Conservation (phyloP, 2,797 vertebrate genomes). For the Emys orbicularis region DNA sequence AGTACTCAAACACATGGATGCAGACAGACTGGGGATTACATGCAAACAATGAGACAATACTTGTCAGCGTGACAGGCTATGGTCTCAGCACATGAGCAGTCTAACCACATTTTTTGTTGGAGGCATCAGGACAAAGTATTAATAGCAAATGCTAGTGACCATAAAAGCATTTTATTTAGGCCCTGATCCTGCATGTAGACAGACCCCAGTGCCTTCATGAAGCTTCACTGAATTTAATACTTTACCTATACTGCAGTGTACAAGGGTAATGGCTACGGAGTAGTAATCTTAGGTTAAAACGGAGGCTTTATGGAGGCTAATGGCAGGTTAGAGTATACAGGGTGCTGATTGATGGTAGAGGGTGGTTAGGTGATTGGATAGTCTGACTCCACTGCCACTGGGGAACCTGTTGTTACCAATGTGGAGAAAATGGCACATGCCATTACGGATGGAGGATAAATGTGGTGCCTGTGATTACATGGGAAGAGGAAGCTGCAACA, state of each 20-base stretch:
- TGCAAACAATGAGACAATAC: neutral
- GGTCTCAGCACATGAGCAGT: neutral
- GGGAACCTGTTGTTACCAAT: neutral
- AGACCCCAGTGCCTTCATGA: accelerated
- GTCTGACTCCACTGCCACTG: slow-evolving; percentile 15
- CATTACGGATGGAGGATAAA: slow-evolving; percentile 19
- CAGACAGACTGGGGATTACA: neutral
- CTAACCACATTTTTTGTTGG: neutral
- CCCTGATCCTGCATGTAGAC: neutral
- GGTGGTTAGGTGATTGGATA: neutral
- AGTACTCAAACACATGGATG: neutral
- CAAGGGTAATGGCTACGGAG: accelerated
- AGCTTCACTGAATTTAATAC: neutral
- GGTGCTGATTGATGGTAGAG: neutral
- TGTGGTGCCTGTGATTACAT: neutral
- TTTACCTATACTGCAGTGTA: neutral
- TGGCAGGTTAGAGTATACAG: neutral
- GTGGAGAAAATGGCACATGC: neutral
- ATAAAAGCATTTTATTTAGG: neutral
- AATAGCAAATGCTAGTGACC: neutral
- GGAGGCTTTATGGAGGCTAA: neutral
- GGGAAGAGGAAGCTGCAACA: slow-evolving; percentile 29
- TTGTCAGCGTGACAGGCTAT: neutral
- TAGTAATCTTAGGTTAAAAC: accelerated
- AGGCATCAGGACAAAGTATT: too few species aligned